Conservation (phyloP, 2,113 vertebrate species). For the Mormyrus lacerda region DNA sequence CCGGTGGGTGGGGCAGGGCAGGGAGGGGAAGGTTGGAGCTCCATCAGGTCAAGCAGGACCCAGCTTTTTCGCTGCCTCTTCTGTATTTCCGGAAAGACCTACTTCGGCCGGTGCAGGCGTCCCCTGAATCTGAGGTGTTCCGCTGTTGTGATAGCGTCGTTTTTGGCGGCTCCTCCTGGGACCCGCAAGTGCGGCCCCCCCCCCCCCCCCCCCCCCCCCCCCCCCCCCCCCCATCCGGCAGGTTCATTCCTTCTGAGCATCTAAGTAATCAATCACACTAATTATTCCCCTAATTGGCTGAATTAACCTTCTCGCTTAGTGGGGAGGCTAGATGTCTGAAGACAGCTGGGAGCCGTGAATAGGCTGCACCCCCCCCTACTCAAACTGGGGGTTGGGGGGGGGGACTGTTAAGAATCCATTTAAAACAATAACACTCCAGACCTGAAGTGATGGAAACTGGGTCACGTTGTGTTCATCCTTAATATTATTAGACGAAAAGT, state of each 20-base stretch:
- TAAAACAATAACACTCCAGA: not conserved
- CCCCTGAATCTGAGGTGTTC: not conserved
- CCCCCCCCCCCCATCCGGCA: too few relatives aligned
- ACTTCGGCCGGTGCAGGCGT: not conserved
- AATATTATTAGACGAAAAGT: not conserved
- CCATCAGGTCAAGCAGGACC: not conserved
- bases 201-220: too few relatives aligned
- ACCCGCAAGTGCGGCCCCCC: not conserved
- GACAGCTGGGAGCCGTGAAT: not conserved
- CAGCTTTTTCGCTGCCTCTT: not conserved
- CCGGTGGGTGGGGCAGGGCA: not conserved
- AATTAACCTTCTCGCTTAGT: not conserved
- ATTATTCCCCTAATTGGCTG: constrained; percentile 25
- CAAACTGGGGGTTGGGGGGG: not conserved
- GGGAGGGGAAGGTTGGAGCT: not conserved
- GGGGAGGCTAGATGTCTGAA: not conserved
- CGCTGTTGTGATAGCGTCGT: not conserved
- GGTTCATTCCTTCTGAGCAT: not conserved
- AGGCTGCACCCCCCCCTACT: not conserved
- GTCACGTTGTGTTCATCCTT: not conserved
- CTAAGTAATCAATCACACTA: constrained; percentile 16
- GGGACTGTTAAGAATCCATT: not conserved
- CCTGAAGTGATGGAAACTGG: not conserved
- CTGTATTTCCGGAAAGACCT: not conserved
- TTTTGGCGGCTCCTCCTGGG: not conserved